Evolutionary conservation across 1,140 invertebrate species (phyloP), one percentile per base, ranked within the genome.

Genomic region (Drosophila varians): DNA sequence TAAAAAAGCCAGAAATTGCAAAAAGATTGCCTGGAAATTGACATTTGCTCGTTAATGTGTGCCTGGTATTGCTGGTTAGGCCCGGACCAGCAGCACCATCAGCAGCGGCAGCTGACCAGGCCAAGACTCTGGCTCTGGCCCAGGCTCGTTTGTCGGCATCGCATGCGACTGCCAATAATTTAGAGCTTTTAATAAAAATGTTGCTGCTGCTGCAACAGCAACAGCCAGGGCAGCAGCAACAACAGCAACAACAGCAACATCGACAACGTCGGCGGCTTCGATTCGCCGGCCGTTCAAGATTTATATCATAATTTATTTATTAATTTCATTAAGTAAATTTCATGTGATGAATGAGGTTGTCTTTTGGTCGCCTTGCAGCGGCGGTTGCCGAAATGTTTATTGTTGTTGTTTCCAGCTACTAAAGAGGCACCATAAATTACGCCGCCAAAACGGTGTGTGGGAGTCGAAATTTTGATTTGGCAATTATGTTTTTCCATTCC

Each of bases 281-380:
- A 40, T 57, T 25, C 58, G 38, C 61, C 26, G 66, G 76, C 62
- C 4, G 82, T 53, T 49, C 66, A 77, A 86, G 80, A 86, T 86
- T 86, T 86, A 86, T 86, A 87, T 86, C 80, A 86, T 86, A 86
- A 86, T 86, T 86, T 86, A 86, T 86, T 86, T 86, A 86, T 86
- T 86, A 86, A 86, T 86, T 86, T 86, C 80, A 86, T 86, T 86
- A 86, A 86, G 82, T 87, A 86, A 86, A 86, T 86, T 87, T 82
- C 25, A 64, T 74, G 74, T 86, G 80, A 86, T 86, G 68, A 68
- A 86, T 87, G 80, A 79, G 66, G 77, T 69, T 84, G 80, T 86
- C 68, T 68, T 69, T 74, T 40, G 43, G 31, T 49, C 77, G 64
- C 54, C 52, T 56, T 73, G 38, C 65, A 48, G 47, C 52, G 43